Percentiles rank a stretch among this genome's conserved stretches.
These are phyloP conservation scores for Lissocephala sabroskyi DNA, from an alignment of 2,888 invertebrate genomes.

Conservation along the genomic window DNA sequence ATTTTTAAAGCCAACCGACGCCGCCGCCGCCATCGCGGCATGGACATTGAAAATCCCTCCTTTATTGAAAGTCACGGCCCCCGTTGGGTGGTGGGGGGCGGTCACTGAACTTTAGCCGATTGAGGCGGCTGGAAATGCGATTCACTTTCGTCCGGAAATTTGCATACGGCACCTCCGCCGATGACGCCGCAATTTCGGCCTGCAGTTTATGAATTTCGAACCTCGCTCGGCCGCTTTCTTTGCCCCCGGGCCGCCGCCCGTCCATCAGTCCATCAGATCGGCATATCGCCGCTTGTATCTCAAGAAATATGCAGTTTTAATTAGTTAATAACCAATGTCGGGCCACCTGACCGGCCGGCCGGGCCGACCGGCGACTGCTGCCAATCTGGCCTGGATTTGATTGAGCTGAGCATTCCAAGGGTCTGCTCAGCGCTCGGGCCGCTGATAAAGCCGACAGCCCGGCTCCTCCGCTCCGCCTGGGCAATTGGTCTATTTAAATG, in stretches of 20 bases:
- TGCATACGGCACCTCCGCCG: constrained; percentile 36
- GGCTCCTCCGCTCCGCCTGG: background rate
- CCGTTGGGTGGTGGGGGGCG: constrained; percentile 21
- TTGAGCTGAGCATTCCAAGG: too few species aligned
- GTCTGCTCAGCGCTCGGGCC: constrained; percentile 14
- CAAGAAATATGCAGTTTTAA: constrained; percentile 57
- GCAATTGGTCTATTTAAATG: constrained; percentile 31
- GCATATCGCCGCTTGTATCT: constrained; percentile 35
- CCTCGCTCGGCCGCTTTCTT: constrained; percentile 1
- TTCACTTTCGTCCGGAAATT: constrained; percentile 58
- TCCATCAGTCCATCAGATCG: constrained; percentile 16
- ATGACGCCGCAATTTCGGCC: constrained; percentile 7
- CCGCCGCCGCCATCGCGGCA: too few species aligned
- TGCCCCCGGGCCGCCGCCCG: constrained; percentile 26
- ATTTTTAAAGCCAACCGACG: constrained; percentile 43
- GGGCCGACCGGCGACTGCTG: background rate
- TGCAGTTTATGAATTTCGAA: constrained; percentile 8
- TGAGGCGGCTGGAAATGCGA: constrained; percentile 19
- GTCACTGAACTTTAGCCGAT: constrained; percentile 63
- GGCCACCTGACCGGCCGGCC: constrained; percentile 38
- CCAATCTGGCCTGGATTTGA: too few species aligned
- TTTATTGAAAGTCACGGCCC: too few species aligned
- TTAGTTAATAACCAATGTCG: constrained; percentile 53
- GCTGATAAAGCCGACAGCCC: constrained; percentile 17
- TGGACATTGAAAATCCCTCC: too few species aligned